Percentiles rank a stretch among this genome's conserved stretches.
phyloP scores from a whole-genome alignment of 2,888 invertebrate species.

The Odontocolon sp. region DNA sequence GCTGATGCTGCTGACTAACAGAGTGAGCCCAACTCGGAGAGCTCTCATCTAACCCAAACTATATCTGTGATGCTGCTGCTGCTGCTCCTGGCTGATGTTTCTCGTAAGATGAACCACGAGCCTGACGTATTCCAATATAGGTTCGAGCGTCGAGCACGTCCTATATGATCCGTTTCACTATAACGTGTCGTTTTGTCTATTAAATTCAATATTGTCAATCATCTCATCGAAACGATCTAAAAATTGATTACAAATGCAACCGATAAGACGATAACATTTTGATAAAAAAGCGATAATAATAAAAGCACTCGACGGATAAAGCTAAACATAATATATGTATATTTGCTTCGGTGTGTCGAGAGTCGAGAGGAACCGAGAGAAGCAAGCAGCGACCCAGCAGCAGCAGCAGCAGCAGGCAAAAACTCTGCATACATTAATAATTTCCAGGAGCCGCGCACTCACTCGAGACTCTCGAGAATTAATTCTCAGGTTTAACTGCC shows the following conservation, averaged over 20 bases:
- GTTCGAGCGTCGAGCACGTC: conserved; percentile 66
- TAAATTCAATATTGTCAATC: too few species aligned
- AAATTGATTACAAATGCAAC: too few species aligned
- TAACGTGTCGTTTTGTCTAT: too few species aligned
- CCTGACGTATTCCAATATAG: conserved; percentile 74
- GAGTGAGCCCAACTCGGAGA: conserved; percentile 45
- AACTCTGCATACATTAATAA: conserved; percentile 77
- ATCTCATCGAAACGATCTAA: too few species aligned
- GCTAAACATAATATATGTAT: too few species aligned
- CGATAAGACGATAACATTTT: too few species aligned
- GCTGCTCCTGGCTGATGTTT: conserved; percentile 34
- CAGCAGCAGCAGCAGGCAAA: conserved; percentile 68
- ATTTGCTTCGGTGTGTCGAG: conserved; percentile 65
- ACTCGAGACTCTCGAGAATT: conserved; percentile 64
- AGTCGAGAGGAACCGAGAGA: conserved; percentile 66
- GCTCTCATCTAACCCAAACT: conserved; percentile 42
- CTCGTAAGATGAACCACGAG: too few species aligned
- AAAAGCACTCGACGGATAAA: too few species aligned
- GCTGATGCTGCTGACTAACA: conserved; percentile 57
- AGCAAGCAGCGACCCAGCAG: conserved; percentile 48
- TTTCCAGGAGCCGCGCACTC: conserved; percentile 70
- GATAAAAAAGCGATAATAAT: too few species aligned
- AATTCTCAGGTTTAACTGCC: conserved; percentile 64
- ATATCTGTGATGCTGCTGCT: conserved; percentile 53
- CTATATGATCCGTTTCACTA: conserved; percentile 27